Conservation (phyloP, 1,140 invertebrate genomes). For the Macrocentrus cingulum region DNA sequence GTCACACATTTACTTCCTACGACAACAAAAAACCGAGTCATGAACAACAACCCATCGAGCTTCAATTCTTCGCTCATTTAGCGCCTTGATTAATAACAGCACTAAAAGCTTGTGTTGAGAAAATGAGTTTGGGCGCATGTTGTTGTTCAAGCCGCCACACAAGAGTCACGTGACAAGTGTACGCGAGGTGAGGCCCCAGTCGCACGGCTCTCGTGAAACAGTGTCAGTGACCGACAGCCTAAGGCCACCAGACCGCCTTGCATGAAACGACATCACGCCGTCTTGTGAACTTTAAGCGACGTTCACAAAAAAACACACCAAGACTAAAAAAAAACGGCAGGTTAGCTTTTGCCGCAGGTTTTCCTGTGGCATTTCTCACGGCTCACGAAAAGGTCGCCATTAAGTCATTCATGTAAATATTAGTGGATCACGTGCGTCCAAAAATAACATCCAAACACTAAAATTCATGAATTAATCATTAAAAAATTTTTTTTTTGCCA, state of each 20-base stretch:
- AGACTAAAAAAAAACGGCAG: neutral
- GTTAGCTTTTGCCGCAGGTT: neutral
- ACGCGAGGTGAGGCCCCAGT: slow-evolving; percentile 29
- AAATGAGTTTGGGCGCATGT: no score
- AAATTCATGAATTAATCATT: no score
- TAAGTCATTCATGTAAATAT: no score
- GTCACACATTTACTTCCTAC: slow-evolving; percentile 13
- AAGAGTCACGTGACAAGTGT: slow-evolving; percentile 22
- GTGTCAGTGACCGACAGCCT: slow-evolving; percentile 60
- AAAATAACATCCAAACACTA: no score
- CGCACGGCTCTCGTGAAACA: slow-evolving; percentile 50
- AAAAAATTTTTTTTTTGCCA: no score
- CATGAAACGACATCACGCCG: slow-evolving; percentile 6
- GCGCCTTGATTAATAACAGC: no score
- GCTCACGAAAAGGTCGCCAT: neutral
- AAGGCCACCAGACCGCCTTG: slow-evolving; percentile 46
- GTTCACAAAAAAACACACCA: slow-evolving; percentile 7
- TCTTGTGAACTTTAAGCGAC: slow-evolving; percentile 26
- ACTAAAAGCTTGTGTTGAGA: no score
- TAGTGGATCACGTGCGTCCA: no score
- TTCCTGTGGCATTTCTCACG: slow-evolving; percentile 13
- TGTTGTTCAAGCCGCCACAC: no score
- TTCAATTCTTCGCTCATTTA: no score
- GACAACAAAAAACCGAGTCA: no score
- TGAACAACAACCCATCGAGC: no score